Conservation (phyloP, 2,888 invertebrate genomes). For the Sabatieria punctata region DNA sequence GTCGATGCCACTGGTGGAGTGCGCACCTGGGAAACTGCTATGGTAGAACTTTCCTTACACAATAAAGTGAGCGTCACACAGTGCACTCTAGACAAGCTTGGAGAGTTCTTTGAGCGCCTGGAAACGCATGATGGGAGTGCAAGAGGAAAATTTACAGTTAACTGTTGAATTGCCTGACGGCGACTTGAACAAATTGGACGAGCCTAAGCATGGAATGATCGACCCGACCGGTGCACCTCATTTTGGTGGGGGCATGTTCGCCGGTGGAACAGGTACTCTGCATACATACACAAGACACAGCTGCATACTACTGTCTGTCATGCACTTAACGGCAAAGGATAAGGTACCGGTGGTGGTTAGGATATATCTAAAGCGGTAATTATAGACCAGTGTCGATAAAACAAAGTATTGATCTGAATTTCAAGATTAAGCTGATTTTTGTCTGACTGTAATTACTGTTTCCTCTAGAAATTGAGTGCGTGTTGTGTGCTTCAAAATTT, state of each 20-base stretch:
- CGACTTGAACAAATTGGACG: conserved; percentile 39
- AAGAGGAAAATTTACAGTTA: neutral
- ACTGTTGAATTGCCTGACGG: conserved; percentile 6
- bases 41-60: too few species aligned
- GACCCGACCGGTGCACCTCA: conserved; percentile 78
- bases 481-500: neutral
- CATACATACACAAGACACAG: too few species aligned
- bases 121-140: conserved; percentile 30
- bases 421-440: conserved; percentile 6
- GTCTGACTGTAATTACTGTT: neutral
- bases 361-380: too few species aligned
- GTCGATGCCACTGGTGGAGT: conserved; percentile 43
- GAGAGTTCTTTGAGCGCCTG: conserved; percentile 38
- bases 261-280: conserved; percentile 75
- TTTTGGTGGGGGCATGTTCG: conserved; percentile 92
- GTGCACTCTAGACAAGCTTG: conserved; percentile 24
- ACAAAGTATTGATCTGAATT: too few species aligned
- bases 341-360: too few species aligned
- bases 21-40: conserved; percentile 42
- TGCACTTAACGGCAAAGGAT: too few species aligned
- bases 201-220: conserved; percentile 78
- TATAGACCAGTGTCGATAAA: too few species aligned
- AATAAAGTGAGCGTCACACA: too few species aligned
- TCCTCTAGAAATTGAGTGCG: neutral
- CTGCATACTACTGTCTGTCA: too few species aligned